Evolutionary conservation across 2,888 invertebrate species (phyloP).

Genomic region (Ligdia adustata): DNA sequence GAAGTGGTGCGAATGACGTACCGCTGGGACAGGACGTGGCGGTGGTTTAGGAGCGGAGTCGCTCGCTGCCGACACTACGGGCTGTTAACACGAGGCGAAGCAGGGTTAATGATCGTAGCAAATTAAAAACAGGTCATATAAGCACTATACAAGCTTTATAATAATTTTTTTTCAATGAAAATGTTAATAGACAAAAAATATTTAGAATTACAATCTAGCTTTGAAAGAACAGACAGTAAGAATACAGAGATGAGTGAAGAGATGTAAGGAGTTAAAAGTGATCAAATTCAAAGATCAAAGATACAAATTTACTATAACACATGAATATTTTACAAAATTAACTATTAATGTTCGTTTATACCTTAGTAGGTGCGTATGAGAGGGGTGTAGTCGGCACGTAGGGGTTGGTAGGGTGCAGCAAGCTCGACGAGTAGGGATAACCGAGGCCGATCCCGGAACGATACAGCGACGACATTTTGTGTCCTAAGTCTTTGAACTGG

Average conservation of each 20-base stretch:
- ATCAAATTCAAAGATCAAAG: too few species aligned
- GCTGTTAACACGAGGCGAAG: conserved; percentile 83
- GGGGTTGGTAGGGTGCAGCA: conserved; percentile 93
- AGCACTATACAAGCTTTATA: conserved; percentile 37
- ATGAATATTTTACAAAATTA: too few species aligned
- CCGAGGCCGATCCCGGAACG: conserved; percentile 90
- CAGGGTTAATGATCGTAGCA: conserved; percentile 81
- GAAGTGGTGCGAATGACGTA: conserved; percentile 81
- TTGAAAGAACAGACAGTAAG: neutral
- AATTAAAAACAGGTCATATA: conserved; percentile 51
- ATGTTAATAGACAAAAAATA: neutral
- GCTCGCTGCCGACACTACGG: conserved; percentile 83
- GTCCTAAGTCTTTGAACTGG: conserved; percentile 95
- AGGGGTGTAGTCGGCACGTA: conserved; percentile 95
- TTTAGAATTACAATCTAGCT: neutral
- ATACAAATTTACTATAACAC: too few species aligned
- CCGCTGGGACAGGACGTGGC: conserved; percentile 86
- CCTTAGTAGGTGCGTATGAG: conserved; percentile 96
- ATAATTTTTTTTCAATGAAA: neutral
- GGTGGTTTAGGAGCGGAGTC: conserved; percentile 83
- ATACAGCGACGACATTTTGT: conserved; percentile 93
- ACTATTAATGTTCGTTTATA: too few species aligned
- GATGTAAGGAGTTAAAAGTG: neutral
- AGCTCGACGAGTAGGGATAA: conserved; percentile 89
- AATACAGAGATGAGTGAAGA: neutral